Base-by-base conservation (phyloP, 2,888 invertebrate genomes). In the Hypsopygia costalis region DNA sequence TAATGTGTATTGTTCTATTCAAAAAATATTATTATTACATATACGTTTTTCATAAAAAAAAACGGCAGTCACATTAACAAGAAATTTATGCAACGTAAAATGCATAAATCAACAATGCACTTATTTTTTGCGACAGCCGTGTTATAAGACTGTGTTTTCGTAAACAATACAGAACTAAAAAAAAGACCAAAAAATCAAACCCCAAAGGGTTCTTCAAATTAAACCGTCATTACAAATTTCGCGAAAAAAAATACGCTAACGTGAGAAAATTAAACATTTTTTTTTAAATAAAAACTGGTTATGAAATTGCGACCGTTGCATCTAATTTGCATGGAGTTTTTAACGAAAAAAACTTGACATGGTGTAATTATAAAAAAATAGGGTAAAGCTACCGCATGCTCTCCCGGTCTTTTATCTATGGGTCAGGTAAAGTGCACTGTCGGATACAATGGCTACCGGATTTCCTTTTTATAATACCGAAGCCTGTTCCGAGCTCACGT, bases 151-250 rank as follows among this genome's bases (percentile, higher is more conserved):
- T 62, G 81, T 86, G 85, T 88, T 86, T 85, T 81, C 72, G 58
- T 69, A 88, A 87, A 88, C 85, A 87, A 82, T 68, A 53, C 57
- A 52, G 55, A 36, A 25, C 39, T 46, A 55, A 67, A 76, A 83
- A 85, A 77, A 68, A 48, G 60, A 49, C 51, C 51, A 62, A 71
- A 83, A 79, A 69, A 52, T 81, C 85, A 88, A 88, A 87, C 88
- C 87, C 87, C 86, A 85, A 81, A 88, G 87, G 70, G 81, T 73
- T 79, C 86, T 87, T 80, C 87, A 88, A 88, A 88, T 88, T 88
- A 87, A 88, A 88, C 69, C 78, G 66, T 81, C 85, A 80, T 88
- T 88, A 86, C 70, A 85, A 78, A 76, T 73, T 78, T 81, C 16
- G 4, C 62, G 81, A 80, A 71, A 70, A 65, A 52, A 36, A 44